Evolutionary conservation across 2,888 invertebrate species (phyloP), one percentile per base, ranked within the genome.

Genomic region (Hemistola chrysoprasaria): DNA sequence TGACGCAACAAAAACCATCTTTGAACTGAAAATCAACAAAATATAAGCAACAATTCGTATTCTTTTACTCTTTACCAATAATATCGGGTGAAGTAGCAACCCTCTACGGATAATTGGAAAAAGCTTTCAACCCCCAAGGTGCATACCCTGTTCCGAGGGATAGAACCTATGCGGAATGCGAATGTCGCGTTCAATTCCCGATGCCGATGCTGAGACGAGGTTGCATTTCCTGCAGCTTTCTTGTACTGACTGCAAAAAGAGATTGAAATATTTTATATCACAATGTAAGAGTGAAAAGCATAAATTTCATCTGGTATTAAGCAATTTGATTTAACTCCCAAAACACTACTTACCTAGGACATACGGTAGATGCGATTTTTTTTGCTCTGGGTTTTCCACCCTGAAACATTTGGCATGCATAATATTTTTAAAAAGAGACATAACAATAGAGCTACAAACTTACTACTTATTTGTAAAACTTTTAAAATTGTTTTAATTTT

Each of bases 151-250:
- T 58, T 59, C 53, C 50, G 50, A 46, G 56, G 57, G 58, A 56
- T 55, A n/a, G 63, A 50, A 53, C 59, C 56, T 62, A 59, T 53
- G 62, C 47, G 56, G 71, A 65, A 70, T 73, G 65, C 62, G 65
- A 78, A 80, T 76, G 68, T 64, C 58, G 53, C 56, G 55, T 62
- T 71, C 71, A 64, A 68, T 71, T 72, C 63, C 59, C 63, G 52
- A 66, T 64, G 58, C 16, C 16, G 16, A 16, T 16, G 16, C 16
- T 53, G 60, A 66, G 69, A 62, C 53, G 53, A 65, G 37, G 70
- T 55, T 81, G 84, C 84, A 84, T 80, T 81, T 81, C 77, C 78
- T 81, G 73, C 78, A 77, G 56, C 62, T 44, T 59, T 60, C 54
- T 58, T 30, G 75, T 72, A 83, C 26, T 6, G 76, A 57, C 48